Conservation (phyloP, 2,888 invertebrate genomes). For the Drosophila diplacantha region DNA sequence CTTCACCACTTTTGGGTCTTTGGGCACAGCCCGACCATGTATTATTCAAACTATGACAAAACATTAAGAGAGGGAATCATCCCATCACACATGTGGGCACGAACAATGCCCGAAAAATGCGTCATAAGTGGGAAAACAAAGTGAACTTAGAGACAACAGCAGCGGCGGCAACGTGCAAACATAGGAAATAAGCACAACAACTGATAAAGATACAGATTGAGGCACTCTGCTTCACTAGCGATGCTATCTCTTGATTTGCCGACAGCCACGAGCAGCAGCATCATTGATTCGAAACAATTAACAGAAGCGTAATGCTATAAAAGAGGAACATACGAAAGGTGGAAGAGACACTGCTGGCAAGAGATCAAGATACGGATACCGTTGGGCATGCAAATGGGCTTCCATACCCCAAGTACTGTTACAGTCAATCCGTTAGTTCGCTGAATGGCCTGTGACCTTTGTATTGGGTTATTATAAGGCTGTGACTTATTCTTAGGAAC, state of each 20-base stretch:
- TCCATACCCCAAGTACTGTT: background rate
- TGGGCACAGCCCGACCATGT: conserved; percentile 4
- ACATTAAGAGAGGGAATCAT: conserved; percentile 32
- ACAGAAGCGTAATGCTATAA: conserved; percentile 27
- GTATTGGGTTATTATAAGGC: conserved; percentile 1
- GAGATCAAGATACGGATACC: conserved; percentile 20
- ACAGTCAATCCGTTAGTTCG: background rate
- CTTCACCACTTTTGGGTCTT: conserved; percentile 11
- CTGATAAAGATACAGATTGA: conserved; percentile 11
- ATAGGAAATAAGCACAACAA: conserved; percentile 13
- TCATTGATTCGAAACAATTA: conserved; percentile 45
- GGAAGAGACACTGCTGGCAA: background rate
- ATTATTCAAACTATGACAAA: conserved; percentile 28
- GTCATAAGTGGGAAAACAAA: conserved; percentile 22
- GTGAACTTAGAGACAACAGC: conserved; percentile 14
- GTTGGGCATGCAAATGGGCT: conserved; percentile 25
- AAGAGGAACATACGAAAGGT: conserved; percentile 16
- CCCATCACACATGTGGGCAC: conserved; percentile 16
- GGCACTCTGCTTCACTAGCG: conserved; percentile 1
- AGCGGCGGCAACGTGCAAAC: conserved; percentile 16
- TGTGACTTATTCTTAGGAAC: background rate
- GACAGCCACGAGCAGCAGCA: conserved; percentile 23
- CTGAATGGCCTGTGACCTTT: background rate
- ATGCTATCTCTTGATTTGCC: conserved; percentile 2
- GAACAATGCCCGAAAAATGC: conserved; percentile 31